Evolutionary conservation across 2,888 invertebrate genomes (phyloP).

Genomic region (Drosophila picticornis): DNA sequence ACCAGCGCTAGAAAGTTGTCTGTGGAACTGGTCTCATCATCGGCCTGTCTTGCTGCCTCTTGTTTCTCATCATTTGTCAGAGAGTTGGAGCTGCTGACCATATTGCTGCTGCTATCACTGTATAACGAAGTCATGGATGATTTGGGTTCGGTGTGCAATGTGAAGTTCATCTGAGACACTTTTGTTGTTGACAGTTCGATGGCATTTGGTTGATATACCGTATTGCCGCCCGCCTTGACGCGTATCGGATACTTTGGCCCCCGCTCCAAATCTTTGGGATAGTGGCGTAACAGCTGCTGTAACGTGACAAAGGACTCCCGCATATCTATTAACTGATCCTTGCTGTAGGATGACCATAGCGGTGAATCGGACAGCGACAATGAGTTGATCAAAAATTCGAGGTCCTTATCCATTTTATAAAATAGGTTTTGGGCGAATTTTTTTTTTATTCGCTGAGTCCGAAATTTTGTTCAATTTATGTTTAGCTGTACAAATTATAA

Average conservation of each 20-base stretch:
- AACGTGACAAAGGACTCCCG: constrained; percentile 57
- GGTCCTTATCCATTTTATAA: constrained; percentile 56
- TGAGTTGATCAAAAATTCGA: constrained; percentile 62
- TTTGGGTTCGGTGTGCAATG: neutral
- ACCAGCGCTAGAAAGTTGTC: constrained; percentile 41
- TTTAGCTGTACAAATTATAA: neutral
- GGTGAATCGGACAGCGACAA: constrained; percentile 52
- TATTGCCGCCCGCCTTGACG: constrained; percentile 54
- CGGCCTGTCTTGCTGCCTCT: neutral
- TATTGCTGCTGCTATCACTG: neutral
- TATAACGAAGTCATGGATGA: constrained; percentile 5
- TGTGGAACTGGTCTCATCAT: constrained; percentile 18
- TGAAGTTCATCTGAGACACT: neutral
- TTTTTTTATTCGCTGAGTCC: neutral
- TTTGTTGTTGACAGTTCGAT: neutral
- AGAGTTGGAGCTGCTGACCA: neutral
- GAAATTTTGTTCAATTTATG: constrained; percentile 13
- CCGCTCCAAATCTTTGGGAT: constrained; percentile 1
- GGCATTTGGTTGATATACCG: neutral
- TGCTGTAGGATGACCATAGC: constrained; percentile 34
- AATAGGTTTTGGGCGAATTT: neutral
- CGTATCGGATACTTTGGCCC: constrained; percentile 12
- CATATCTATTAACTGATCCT: constrained; percentile 57
- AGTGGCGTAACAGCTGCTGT: constrained; percentile 34
- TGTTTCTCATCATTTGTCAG: neutral